Conservation (phyloP, 2,113 vertebrate genomes). For the Gymnobelideus leadbeateri region DNA sequence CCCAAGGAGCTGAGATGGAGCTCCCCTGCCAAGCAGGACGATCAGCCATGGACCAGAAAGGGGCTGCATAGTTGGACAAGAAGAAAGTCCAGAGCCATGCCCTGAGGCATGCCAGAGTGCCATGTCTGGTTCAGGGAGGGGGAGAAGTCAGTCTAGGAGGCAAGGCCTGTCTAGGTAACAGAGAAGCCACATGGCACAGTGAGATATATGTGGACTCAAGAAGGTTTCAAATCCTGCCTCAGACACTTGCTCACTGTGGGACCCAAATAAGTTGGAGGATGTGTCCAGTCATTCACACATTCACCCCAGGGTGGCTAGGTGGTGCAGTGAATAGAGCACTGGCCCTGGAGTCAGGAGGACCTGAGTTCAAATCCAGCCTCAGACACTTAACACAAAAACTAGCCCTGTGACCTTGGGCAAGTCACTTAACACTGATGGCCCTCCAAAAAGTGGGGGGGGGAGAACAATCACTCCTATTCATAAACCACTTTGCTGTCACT, state of each 20-base stretch:
- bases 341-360: too few relatives aligned
- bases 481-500: not conserved
- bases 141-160: not conserved
- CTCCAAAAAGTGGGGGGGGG: too few relatives aligned
- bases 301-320: too few relatives aligned
- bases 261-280: not conserved
- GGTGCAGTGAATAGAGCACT: too few relatives aligned
- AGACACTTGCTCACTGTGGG: not conserved
- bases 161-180: not conserved
- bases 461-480: not conserved
- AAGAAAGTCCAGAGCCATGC: too few relatives aligned
- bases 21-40: too few relatives aligned
- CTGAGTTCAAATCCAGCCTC: too few relatives aligned
- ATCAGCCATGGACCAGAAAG: not conserved
- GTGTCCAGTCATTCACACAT: not conserved
- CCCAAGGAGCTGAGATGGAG: not conserved
- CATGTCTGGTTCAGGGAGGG: not conserved
- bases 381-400: too few relatives aligned
- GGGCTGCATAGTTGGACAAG: not conserved
- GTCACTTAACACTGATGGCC: too few relatives aligned
- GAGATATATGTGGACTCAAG: not conserved
- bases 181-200: not conserved
- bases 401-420: too few relatives aligned
- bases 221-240: not conserved
- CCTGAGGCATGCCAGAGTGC: not conserved